Evolutionary conservation across 2,797 vertebrate species (phyloP).

Genomic region (Sylvilagus floridanus): DNA sequence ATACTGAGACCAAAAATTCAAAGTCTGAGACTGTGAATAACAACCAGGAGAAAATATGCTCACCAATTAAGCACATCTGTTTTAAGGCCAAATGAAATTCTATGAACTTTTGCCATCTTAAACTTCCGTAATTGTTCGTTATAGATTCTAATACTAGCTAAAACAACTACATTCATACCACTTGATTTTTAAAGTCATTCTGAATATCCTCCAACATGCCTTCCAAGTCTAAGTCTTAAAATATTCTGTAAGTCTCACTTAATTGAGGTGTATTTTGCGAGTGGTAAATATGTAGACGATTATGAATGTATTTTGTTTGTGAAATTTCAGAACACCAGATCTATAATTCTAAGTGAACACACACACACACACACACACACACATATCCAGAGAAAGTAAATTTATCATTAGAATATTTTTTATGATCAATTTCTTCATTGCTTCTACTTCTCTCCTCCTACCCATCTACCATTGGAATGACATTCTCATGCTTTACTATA

Average conservation of each 20-base stretch:
- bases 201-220: neutral
- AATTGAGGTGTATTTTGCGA: neutral
- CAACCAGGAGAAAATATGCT: neutral
- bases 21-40: neutral
- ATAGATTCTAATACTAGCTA: neutral
- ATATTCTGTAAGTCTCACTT: neutral
- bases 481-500: constrained; percentile 42
- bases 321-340: neutral
- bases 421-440: neutral
- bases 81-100: constrained; percentile 33
- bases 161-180: neutral
- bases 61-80: neutral
- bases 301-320: constrained; percentile 13
- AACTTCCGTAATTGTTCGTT: neutral
- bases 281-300: neutral
- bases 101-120: neutral
- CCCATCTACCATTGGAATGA: neutral
- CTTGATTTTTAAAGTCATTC: neutral
- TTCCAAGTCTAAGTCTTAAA: constrained; percentile 28
- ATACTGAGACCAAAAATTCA: neutral
- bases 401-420: neutral
- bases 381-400: neutral
- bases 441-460: neutral
- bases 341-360: neutral
- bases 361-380: neutral